phyloP scores from a whole-genome alignment of 2,797 vertebrate genomes.

The Serranus cabrilla region DNA sequence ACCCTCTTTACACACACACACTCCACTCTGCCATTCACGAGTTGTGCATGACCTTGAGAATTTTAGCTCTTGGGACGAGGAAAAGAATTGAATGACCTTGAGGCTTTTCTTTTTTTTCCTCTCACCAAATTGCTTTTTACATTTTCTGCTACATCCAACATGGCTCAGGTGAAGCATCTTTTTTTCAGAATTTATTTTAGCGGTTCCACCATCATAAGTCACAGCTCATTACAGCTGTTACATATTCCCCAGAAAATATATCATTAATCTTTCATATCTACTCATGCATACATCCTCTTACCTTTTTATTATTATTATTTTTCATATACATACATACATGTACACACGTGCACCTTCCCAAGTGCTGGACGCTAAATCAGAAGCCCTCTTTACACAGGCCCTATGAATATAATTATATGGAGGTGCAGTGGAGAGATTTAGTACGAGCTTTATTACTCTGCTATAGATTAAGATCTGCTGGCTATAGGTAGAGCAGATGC shows the following conservation, averaged over 20 bases:
- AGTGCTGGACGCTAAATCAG: conserved; percentile 62
- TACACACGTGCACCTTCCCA: conserved; percentile 28
- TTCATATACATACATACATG: conserved; percentile 25
- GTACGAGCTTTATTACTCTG: conserved; percentile 77
- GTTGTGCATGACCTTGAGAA: conserved; percentile 57
- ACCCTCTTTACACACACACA: background rate
- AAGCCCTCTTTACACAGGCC: conserved; percentile 71
- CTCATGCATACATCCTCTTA: background rate
- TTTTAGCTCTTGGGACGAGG: conserved; percentile 35
- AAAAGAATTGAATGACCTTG: conserved; percentile 57
- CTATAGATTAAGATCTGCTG: conserved; percentile 82
- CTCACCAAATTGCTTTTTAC: conserved; percentile 34
- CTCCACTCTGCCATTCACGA: background rate
- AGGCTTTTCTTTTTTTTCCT: conserved; percentile 15
- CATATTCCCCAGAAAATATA: conserved; percentile 43
- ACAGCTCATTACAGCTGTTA: conserved; percentile 20
- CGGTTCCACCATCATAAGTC: conserved; percentile 5
- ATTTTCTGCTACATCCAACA: conserved; percentile 1
- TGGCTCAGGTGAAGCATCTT: conserved; percentile 24
- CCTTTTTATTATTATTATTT: background rate
- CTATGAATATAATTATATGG: conserved; percentile 83
- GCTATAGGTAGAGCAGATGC: conserved; percentile 80
- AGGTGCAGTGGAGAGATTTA: conserved; percentile 79
- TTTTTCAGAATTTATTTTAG: conserved; percentile 29
- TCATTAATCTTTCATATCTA: conserved; percentile 25